Evolutionary conservation across 2,797 vertebrate species (phyloP).

Genomic region (Melanotaenia parkinsoni): DNA sequence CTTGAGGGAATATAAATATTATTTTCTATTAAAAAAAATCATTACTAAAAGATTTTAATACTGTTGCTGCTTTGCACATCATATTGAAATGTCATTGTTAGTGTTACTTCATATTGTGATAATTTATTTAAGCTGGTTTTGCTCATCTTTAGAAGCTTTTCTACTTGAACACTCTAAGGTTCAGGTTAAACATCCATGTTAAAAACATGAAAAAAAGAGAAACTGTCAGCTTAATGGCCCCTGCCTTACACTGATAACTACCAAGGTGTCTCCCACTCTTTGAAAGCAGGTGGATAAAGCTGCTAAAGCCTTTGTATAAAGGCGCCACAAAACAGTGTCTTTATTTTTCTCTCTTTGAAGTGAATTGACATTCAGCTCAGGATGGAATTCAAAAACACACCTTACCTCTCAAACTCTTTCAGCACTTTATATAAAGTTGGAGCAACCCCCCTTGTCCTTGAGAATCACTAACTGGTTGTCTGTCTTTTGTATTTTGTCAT

Average conservation of each 20-base stretch:
- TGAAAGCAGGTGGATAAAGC: conserved; percentile 66
- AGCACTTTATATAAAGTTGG: conserved; percentile 34
- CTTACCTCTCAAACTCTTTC: conserved; percentile 30
- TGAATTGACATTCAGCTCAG: conserved; percentile 74
- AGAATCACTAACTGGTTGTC: conserved; percentile 37
- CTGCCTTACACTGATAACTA: conserved; percentile 72
- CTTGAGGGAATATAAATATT: conserved; percentile 10
- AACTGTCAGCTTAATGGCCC: conserved; percentile 71
- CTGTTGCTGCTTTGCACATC: conserved; percentile 7
- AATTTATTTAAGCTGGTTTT: conserved; percentile 52
- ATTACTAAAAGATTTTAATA: conserved; percentile 21
- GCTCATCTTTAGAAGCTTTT: conserved; percentile 53
- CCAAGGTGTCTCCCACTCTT: conserved; percentile 59
- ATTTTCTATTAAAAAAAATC: conserved; percentile 34
- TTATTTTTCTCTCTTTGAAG: conserved; percentile 72
- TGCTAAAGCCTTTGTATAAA: conserved; percentile 69
- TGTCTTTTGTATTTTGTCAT: conserved; percentile 49
- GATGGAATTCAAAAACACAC: conserved; percentile 51
- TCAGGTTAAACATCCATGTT: conserved; percentile 63
- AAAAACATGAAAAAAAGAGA: conserved; percentile 18
- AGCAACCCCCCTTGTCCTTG: conserved; percentile 59
- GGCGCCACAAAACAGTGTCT: conserved; percentile 58
- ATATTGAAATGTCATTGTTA: conserved; percentile 5
- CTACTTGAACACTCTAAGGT: conserved; percentile 56
- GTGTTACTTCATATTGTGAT: conserved; percentile 23